Percentiles rank a stretch among this genome's conserved stretches.
These are phyloP conservation scores for Arenaria interpres DNA, from an alignment of 2,113 vertebrate species.

Conservation along the genomic window DNA sequence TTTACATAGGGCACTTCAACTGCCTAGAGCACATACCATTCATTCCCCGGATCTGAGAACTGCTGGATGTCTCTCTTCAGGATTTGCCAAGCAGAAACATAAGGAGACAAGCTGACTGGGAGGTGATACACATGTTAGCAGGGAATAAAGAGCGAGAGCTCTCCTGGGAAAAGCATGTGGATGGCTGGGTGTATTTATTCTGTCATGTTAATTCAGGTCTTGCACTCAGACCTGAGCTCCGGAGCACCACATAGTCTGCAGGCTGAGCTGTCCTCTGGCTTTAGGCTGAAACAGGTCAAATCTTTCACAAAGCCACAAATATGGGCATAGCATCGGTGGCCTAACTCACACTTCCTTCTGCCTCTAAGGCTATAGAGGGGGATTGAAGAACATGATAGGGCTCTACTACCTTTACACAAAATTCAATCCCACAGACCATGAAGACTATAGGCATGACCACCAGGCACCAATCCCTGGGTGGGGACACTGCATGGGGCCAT, in stretches of 20 bases:
- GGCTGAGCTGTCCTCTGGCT: background rate
- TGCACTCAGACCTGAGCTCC: background rate
- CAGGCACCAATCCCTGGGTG: fast-evolving
- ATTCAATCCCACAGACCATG: background rate
- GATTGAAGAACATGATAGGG: fast-evolving
- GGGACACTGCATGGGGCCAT: fast-evolving
- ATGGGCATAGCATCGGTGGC: fast-evolving
- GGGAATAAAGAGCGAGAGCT: fast-evolving
- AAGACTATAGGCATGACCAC: fast-evolving
- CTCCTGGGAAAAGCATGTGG: background rate
- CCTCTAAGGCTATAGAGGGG: fast-evolving
- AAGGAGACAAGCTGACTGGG: background rate
- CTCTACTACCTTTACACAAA: background rate
- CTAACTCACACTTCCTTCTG: background rate
- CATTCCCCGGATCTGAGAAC: background rate
- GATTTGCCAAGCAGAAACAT: background rate
- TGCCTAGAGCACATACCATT: background rate
- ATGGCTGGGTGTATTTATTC: background rate
- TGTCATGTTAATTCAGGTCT: background rate
- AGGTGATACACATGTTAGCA: fast-evolving
- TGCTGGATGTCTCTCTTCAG: background rate
- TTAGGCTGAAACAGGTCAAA: background rate
- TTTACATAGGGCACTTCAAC: background rate
- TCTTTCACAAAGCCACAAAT: background rate
- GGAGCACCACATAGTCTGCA: background rate